A percentile compares a stretch with the other conserved stretches of the same genome.
Evolutionary conservation across 2,113 vertebrate genomes (phyloP).

Genomic region (Chloebia gouldiae): DNA sequence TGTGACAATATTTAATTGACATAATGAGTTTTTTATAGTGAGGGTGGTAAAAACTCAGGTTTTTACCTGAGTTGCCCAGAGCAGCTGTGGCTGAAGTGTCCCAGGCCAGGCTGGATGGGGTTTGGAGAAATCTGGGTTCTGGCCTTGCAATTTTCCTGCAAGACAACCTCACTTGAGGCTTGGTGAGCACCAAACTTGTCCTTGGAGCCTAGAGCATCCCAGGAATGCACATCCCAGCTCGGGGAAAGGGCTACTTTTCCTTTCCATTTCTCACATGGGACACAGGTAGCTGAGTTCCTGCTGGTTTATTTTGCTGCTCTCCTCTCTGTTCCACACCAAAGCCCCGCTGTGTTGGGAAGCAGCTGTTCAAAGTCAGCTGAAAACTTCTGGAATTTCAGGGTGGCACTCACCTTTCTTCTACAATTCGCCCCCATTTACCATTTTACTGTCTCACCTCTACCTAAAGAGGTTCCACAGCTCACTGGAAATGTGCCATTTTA

Average conservation of each 20-base stretch:
- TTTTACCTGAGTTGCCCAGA: not conserved
- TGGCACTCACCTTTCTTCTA: not conserved
- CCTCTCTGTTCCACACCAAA: not conserved
- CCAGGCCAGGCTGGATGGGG: not conserved
- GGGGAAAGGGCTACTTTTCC: not conserved
- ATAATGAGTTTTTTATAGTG: not conserved
- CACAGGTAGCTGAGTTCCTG: not conserved
- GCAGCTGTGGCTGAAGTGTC: not conserved
- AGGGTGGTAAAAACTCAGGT: not conserved
- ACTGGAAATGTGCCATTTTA: not conserved
- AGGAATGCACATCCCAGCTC: not conserved
- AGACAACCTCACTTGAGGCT: accelerated
- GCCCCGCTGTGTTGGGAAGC: accelerated
- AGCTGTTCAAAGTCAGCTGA: not conserved
- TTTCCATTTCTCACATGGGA: accelerated
- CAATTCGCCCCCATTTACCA: not conserved
- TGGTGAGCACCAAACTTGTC: not conserved
- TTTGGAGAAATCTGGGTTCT: not conserved
- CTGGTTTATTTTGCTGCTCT: not conserved
- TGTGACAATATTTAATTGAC: too few species aligned
- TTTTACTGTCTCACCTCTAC: not conserved
- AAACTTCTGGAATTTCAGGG: not conserved
- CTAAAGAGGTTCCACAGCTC: not conserved
- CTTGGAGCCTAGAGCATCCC: not conserved
- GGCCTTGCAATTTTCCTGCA: not conserved